Evolutionary conservation across 2,888 invertebrate species (phyloP).

Genomic region (Atethmia centrago): DNA sequence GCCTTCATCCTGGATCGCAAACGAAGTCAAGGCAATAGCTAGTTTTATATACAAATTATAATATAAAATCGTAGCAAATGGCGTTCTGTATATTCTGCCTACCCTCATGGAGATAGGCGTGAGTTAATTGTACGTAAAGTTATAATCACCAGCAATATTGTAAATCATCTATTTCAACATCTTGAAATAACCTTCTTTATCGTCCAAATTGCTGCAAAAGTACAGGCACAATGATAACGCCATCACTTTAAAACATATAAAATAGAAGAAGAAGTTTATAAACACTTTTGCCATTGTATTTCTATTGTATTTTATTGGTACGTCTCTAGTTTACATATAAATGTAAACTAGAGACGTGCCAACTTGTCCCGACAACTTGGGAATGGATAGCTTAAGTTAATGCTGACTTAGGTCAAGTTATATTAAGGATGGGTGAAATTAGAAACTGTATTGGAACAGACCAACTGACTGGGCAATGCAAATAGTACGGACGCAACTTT

Average conservation of each 20-base stretch:
- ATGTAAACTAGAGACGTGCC: slow-evolving; percentile 19
- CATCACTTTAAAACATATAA: slow-evolving; percentile 21
- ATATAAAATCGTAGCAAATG: neutral
- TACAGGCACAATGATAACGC: neutral
- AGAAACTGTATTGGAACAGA: slow-evolving; percentile 36
- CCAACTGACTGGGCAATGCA: slow-evolving; percentile 39
- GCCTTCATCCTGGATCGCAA: no score
- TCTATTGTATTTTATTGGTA: no score
- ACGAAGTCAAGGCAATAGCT: no score
- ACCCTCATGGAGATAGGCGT: neutral
- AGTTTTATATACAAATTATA: neutral
- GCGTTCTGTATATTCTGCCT: neutral
- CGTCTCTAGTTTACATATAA: no score
- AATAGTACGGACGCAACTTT: slow-evolving; percentile 42
- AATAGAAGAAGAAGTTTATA: slow-evolving; percentile 21
- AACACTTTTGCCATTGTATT: no score
- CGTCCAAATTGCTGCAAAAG: neutral
- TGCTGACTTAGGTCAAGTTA: slow-evolving; percentile 62
- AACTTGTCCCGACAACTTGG: slow-evolving; percentile 46
- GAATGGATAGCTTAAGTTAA: slow-evolving; percentile 62
- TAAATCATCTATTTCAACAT: neutral
- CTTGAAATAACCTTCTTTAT: neutral
- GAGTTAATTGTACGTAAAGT: neutral
- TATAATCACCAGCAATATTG: neutral
- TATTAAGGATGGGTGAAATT: slow-evolving; percentile 54